Evolutionary conservation across 2,113 vertebrate species (phyloP).

Genomic region (Mionectes macconnelli): DNA sequence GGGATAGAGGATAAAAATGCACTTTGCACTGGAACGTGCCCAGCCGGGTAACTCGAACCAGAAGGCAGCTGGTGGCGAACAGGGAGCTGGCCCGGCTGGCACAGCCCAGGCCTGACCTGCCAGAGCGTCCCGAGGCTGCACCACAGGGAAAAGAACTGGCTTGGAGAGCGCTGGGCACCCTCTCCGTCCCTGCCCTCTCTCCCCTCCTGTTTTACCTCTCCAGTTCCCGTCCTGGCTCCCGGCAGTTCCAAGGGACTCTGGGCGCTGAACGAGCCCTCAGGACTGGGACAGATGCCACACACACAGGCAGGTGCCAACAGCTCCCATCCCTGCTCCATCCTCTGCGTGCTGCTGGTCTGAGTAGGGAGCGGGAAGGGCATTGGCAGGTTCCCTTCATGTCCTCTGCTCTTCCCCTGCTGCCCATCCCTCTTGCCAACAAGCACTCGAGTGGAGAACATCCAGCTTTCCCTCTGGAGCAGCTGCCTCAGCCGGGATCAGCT

Average conservation of each 20-base stretch:
- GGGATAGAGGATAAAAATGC: not conserved
- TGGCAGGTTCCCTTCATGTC: rapidly evolving
- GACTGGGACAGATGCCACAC: rapidly evolving
- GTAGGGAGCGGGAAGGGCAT: rapidly evolving
- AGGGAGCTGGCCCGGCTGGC: not conserved
- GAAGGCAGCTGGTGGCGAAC: conserved; percentile 31
- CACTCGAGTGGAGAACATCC: not conserved
- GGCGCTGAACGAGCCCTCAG: rapidly evolving
- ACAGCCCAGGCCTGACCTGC: conserved; percentile 34
- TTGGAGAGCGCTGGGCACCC: not conserved
- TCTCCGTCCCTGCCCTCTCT: not conserved
- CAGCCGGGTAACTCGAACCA: not conserved
- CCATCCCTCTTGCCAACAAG: not conserved
- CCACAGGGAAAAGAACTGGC: not conserved
- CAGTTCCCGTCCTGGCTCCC: not conserved
- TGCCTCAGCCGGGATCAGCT: not conserved
- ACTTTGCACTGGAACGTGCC: conserved; percentile 37
- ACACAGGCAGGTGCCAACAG: rapidly evolving
- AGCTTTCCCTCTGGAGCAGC: not conserved
- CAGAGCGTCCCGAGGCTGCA: not conserved
- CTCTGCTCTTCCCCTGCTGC: not conserved
- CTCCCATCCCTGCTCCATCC: not conserved
- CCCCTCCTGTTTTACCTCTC: not conserved
- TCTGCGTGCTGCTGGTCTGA: not conserved
- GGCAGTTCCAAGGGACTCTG: rapidly evolving